Evolutionary conservation across 2,797 vertebrate species (phyloP).

Genomic region (Columba guinea): DNA sequence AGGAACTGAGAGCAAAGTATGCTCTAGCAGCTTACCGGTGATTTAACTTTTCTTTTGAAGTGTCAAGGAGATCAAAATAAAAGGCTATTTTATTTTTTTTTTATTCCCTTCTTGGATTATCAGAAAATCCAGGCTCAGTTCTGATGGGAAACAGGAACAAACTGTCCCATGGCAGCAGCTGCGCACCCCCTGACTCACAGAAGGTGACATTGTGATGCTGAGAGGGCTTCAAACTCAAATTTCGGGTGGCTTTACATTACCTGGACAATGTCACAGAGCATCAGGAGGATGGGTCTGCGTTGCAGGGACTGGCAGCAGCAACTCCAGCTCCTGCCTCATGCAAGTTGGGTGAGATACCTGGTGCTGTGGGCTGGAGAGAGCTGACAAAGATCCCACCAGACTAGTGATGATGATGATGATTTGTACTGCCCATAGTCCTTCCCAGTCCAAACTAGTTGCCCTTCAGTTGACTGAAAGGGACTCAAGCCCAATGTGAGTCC

Average conservation of each 20-base stretch:
- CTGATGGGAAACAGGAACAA: constrained; percentile 88
- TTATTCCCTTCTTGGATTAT: constrained; percentile 75
- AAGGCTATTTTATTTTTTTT: background rate
- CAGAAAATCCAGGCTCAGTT: constrained; percentile 82
- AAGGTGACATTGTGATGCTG: constrained; percentile 27
- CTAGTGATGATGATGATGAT: rapidly evolving
- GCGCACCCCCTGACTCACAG: constrained; percentile 79
- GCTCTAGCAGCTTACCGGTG: background rate
- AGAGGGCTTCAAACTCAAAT: background rate
- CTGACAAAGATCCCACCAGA: background rate
- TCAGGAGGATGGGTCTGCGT: rapidly evolving
- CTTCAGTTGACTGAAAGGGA: background rate
- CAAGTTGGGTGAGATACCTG: background rate
- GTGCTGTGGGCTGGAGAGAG: background rate
- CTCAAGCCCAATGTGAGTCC: rapidly evolving
- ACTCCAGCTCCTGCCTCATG: background rate
- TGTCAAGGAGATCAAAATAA: constrained; percentile 45
- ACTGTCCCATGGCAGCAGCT: constrained; percentile 82
- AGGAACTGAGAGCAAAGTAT: background rate
- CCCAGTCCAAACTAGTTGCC: background rate
- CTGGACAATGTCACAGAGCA: background rate
- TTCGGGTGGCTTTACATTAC: background rate
- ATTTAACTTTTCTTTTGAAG: constrained; percentile 36
- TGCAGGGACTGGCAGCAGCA: background rate
- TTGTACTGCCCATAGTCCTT: rapidly evolving